Percentiles rank a stretch among this genome's conserved stretches.
Evolutionary conservation across 2,113 vertebrate genomes (phyloP).

Genomic region (Steatornis caripensis): DNA sequence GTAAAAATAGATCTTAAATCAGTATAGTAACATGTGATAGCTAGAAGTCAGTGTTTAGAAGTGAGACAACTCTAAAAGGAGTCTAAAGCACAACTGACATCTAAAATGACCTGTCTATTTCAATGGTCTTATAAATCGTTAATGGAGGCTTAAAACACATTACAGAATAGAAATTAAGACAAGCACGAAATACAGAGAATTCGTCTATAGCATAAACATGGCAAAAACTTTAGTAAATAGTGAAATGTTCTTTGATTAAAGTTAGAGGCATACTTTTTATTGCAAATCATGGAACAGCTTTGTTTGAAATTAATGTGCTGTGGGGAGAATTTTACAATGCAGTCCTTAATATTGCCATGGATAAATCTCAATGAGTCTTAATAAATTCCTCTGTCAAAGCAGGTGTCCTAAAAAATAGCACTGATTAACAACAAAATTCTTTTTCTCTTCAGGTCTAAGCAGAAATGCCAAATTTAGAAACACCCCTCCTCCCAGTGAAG

Average conservation of each 20-base stretch:
- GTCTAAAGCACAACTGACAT: not conserved
- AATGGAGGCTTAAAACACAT: not conserved
- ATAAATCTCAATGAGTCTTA: not conserved
- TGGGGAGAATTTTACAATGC: not conserved
- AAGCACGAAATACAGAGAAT: not conserved
- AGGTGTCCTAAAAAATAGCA: not conserved
- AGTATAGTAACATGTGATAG: not conserved
- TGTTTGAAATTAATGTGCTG: not conserved
- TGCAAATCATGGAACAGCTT: not conserved
- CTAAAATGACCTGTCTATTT: not conserved
- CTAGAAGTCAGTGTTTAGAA: not conserved
- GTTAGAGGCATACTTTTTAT: not conserved
- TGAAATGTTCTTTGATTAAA: not conserved
- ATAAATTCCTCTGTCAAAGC: not conserved
- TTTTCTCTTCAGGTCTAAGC: not conserved
- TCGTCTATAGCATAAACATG: not conserved
- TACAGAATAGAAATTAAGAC: not conserved
- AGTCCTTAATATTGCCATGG: not conserved
- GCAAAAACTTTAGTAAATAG: not conserved
- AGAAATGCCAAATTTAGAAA: not conserved
- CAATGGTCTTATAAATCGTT: not conserved
- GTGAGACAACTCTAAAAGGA: not conserved
- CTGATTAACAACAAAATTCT: not conserved
- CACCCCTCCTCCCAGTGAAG: rapidly evolving
- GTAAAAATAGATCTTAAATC: not conserved